These are phyloP conservation scores for Montipora capricornis DNA, from an alignment of 64 coral and sea anemone genomes.

Conservation along the genomic window DNA sequence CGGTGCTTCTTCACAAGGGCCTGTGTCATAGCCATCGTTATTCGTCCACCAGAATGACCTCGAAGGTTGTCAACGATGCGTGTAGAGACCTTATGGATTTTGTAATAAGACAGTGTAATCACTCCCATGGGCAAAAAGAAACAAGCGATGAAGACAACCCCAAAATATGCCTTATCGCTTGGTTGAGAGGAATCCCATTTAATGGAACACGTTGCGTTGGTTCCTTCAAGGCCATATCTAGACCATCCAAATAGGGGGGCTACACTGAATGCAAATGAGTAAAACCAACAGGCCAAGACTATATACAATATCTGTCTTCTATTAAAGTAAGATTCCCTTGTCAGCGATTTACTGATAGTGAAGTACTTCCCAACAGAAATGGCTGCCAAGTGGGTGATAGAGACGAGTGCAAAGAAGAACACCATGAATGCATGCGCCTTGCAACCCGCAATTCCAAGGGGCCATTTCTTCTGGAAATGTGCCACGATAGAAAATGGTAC, in stretches of 20 bases:
- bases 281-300: conserved; percentile 29
- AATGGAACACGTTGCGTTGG: conserved; percentile 57
- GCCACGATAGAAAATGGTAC: conserved; percentile 54
- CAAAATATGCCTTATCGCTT: conserved; percentile 44
- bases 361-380: conserved; percentile 64
- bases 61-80: conserved; percentile 11
- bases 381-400: conserved; percentile 55
- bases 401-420: conserved; percentile 53
- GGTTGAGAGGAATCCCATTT: conserved; percentile 19
- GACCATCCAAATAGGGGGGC: conserved; percentile 50
- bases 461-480: conserved; percentile 16
- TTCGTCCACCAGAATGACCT: neutral
- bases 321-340: conserved; percentile 25
- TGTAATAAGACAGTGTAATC: conserved; percentile 52
- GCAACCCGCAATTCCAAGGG: conserved; percentile 20
- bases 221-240: conserved; percentile 48
- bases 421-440: conserved; percentile 64
- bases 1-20: conserved; percentile 33
- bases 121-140: conserved; percentile 53
- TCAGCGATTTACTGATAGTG: conserved; percentile 41
- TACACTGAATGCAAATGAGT: conserved; percentile 38
- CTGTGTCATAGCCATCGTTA: conserved; percentile 8
- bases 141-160: conserved; percentile 36
- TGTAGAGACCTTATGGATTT: conserved; percentile 41
- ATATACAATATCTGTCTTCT: conserved; percentile 6